Evolutionary conservation across 2,113 vertebrate genomes (phyloP), one percentile per base, ranked within the genome.

Genomic region (Camelus dromedarius): DNA sequence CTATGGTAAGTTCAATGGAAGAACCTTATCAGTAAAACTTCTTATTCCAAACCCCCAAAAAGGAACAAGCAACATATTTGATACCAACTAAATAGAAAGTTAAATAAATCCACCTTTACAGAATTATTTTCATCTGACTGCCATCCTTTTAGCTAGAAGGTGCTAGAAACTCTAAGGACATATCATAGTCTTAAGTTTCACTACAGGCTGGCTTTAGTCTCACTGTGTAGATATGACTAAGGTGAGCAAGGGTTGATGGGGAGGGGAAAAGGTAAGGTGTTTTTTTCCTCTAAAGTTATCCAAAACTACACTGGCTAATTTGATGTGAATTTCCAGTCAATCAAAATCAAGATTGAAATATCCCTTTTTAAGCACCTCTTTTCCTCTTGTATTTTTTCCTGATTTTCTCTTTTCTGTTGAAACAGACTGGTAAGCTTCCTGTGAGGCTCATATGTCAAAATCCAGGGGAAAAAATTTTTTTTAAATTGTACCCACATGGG

Each of bases 321-420:
- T 93, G 56, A 28, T 81, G 62, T 95, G 88, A 93, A 67, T 94
- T 70, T 81, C 42, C 42, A 28, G 46, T 89, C 26, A 8, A 54
- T 54, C 50, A 52, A 95, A 90, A n/a, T 50, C 19, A 72, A 89
- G n/a, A 90, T 86, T 73, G 38, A 95, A 69, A 91, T 38, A 5
- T 46, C 20, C 26, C 42, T 24, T 72, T 85, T 93, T 80, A 96
- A 84, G n/a, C 6, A 20, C 26, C 52, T 13, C 20, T 91, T 86
- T 94, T 95, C 20, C 13, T 58, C 54, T 77, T 89, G 22, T 28
- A 35, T 56, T 79, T 90, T 90, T 82, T 70, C 76, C 48, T 30
- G 66, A 3, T 80, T 86, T 96, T 80, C 38, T 73, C 38, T 52
- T 85, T 81, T 19, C 1, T 42, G 2, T 91, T 91, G 28, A 88